A percentile compares a stretch with the other conserved stretches of the same genome.
Evolutionary conservation across 2,113 vertebrate genomes (phyloP).

Genomic region (Ancistrus triradiatus): DNA sequence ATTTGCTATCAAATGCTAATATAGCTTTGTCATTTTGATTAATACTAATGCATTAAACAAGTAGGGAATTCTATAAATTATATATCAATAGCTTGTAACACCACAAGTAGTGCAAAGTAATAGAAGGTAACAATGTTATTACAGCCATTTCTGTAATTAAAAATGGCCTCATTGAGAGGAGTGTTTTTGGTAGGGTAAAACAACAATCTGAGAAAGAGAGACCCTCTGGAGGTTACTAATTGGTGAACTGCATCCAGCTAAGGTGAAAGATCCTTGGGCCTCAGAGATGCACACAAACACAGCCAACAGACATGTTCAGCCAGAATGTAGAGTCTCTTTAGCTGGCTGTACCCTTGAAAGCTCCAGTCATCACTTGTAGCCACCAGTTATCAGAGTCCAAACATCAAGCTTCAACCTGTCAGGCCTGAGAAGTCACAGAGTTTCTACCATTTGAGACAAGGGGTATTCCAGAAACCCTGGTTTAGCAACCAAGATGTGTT

Average conservation of each 20-base stretch:
- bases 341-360: conserved; percentile 31
- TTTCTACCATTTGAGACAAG: too few relatives aligned
- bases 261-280: conserved; percentile 30
- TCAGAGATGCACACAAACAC: conserved; percentile 2
- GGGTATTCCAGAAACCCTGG: too few relatives aligned
- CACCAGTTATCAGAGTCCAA: conserved; percentile 20
- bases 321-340: background rate
- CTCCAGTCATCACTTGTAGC: conserved; percentile 22
- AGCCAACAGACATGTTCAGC: background rate
- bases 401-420: background rate
- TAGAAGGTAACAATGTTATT: too few relatives aligned
- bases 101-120: too few relatives aligned
- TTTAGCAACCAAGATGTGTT: too few relatives aligned
- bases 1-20: too few relatives aligned
- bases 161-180: conserved; percentile 16
- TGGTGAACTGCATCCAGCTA: conserved; percentile 25
- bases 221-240: conserved; percentile 31
- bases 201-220: conserved; percentile 17
- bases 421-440: background rate
- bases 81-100: too few relatives aligned
- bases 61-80: too few relatives aligned
- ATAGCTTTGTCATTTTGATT: too few relatives aligned
- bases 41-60: too few relatives aligned
- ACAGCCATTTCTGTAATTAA: conserved; percentile 32
- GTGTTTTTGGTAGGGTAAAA: background rate